Evolutionary conservation across 2,113 vertebrate species (phyloP), one percentile per base, ranked within the genome.

Genomic region (Australoheros scitulus): DNA sequence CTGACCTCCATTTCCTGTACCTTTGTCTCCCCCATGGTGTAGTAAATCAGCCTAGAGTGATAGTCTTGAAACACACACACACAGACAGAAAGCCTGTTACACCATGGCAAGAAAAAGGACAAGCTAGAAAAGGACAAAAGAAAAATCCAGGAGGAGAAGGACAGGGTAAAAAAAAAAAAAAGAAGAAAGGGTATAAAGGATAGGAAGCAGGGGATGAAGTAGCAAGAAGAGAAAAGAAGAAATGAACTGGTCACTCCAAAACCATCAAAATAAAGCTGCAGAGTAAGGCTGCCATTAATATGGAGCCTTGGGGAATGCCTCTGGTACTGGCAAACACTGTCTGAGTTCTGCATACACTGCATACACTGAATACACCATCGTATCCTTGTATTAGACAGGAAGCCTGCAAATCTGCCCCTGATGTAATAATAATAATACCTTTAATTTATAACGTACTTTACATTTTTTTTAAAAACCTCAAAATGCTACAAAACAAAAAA

Each of bases 1-100:
- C 88, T 94, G 93, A 93, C 92, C 92, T 93, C 90, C 91, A 93
- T 92, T 92, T 92, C 84, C 92, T 92, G 85, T 89, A 89, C 83
- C 86, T 88, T 91, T 82, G 81, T 52, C 86, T 79, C 83, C 78
- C 86, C 88, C 55, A 64, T 63, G 1, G 87, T 26, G 68, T 83
- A 64, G 77, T 91, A 94, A 91, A 92, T 93, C 89, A 92, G 79
- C 85, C 81, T 32, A 65, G 84, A 92, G 88, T 90, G 85, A 90
- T 83, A 52, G 47, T 50, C 47, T 47, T 79, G 77, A 82, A 76
- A 81, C 85, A 47, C 78, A 78, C 20, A 64, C 32, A 79, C 52
- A 63, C 3, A 61, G 10, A 80, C 34, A 74, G 52, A 70, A 70
- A 78, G 77, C 87, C 59, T 58, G 87, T 77, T 83, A 76, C 68